These are phyloP conservation scores for Lophius piscatorius DNA, from an alignment of 2,113 vertebrate genomes.

Conservation along the genomic window DNA sequence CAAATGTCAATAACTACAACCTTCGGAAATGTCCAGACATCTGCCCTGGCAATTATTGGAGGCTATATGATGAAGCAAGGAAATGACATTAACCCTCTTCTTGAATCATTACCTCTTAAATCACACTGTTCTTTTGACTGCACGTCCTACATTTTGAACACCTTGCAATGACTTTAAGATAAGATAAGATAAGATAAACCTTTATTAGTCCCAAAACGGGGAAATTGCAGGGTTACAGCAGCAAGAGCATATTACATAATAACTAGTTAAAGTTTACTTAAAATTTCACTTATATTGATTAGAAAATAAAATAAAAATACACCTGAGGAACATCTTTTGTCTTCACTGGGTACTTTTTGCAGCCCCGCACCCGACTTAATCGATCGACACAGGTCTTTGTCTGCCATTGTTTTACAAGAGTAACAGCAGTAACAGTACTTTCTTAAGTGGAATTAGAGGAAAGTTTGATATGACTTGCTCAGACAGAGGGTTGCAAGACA, in stretches of 20 bases:
- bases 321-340: neutral
- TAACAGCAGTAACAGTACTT: slow-evolving; percentile 16
- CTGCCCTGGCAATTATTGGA: slow-evolving; percentile 10
- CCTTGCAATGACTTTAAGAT: no score
- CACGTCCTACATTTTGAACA: slow-evolving; percentile 1
- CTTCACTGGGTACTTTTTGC: neutral
- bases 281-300: neutral
- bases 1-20: slow-evolving; percentile 35
- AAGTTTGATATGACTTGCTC: slow-evolving; percentile 1
- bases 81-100: slow-evolving; percentile 1
- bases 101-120: slow-evolving; percentile 12
- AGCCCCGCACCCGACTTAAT: neutral
- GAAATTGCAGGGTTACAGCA: no score
- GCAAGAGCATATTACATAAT: no score
- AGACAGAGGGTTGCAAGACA: slow-evolving; percentile 23
- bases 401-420: slow-evolving; percentile 30
- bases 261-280: no score
- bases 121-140: neutral
- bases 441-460: slow-evolving; percentile 38
- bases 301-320: neutral
- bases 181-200: no score
- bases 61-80: neutral
- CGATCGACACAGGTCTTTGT: slow-evolving; percentile 22
- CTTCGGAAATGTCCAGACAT: slow-evolving; percentile 18
- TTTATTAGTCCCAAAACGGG: no score